phyloP scores from a whole-genome alignment of 2,113 vertebrate species.

The Rhea americana region DNA sequence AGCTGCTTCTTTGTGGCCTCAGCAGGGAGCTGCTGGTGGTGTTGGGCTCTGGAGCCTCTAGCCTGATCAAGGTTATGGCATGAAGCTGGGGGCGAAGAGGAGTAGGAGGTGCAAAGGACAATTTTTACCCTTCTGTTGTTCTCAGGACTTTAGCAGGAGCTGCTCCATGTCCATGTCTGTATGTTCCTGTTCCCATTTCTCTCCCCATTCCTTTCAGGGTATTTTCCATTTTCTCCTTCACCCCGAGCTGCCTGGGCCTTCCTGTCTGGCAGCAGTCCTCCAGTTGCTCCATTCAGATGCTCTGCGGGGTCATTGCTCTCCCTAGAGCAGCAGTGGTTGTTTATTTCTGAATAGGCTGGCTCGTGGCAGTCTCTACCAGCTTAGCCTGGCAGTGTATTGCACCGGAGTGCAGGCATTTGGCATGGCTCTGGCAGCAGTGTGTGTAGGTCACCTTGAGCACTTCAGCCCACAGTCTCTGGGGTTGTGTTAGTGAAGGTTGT shows the following conservation, averaged over 20 bases:
- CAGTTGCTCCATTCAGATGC: not conserved
- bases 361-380: not conserved
- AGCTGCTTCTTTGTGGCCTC: not conserved
- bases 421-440: not conserved
- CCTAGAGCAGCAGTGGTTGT: not conserved
- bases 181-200: not conserved
- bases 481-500: not conserved
- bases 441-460: conserved; percentile 25
- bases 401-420: accelerated
- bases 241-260: not conserved
- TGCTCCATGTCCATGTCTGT: not conserved
- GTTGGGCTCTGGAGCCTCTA: not conserved
- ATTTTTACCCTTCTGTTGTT: not conserved
- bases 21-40: not conserved
- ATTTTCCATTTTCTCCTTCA: not conserved
- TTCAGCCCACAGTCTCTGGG: not conserved
- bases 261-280: not conserved
- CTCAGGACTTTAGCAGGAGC: not conserved
- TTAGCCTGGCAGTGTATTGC: not conserved
- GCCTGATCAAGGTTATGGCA: not conserved
- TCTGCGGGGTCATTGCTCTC: not conserved
- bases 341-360: not conserved
- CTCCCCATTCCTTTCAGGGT: not conserved
- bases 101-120: not conserved
- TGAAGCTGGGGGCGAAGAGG: not conserved